Evolutionary conservation across 1,140 invertebrate genomes (phyloP).

Genomic region (Phthorimaea operculella): DNA sequence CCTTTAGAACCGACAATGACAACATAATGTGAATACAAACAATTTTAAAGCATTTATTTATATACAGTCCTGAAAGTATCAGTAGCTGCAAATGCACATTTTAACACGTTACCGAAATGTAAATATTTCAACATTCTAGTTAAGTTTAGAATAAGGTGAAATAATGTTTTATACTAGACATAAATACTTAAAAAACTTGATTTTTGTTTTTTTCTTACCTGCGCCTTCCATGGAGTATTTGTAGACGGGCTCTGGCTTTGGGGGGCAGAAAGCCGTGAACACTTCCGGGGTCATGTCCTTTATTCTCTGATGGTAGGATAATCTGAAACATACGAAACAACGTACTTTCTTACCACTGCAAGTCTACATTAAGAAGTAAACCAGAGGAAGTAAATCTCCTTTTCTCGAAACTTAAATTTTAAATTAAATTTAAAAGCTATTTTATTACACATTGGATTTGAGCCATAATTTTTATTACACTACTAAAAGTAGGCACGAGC

Average conservation of each 20-base stretch:
- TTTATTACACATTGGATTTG: too few species aligned
- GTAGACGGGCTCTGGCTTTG: constrained; percentile 80
- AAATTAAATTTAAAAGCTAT: too few species aligned
- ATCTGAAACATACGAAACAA: constrained; percentile 67
- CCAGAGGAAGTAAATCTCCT: too few species aligned
- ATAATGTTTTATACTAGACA: constrained; percentile 26
- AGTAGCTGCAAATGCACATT: background rate
- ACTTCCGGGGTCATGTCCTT: constrained; percentile 90
- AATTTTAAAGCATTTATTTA: constrained; percentile 42
- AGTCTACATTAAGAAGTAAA: too few species aligned
- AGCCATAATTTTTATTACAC: too few species aligned
- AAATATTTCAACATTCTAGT: constrained; percentile 45
- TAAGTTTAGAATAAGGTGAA: constrained; percentile 46
- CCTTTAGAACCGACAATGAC: constrained; percentile 4
- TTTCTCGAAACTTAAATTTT: too few species aligned
- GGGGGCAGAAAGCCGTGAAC: constrained; percentile 87
- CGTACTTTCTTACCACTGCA: background rate
- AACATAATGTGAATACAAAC: constrained; percentile 17
- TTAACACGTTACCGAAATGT: constrained; percentile 32
- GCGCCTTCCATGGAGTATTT: constrained; percentile 86
- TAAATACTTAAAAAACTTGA: constrained; percentile 21
- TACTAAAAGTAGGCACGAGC: too few species aligned
- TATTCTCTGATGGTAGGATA: constrained; percentile 96
- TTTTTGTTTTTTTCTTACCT: constrained; percentile 68
- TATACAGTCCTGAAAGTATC: background rate